phyloP scores from a whole-genome alignment of 2,113 vertebrate species.

The Corvus moneduloides region DNA sequence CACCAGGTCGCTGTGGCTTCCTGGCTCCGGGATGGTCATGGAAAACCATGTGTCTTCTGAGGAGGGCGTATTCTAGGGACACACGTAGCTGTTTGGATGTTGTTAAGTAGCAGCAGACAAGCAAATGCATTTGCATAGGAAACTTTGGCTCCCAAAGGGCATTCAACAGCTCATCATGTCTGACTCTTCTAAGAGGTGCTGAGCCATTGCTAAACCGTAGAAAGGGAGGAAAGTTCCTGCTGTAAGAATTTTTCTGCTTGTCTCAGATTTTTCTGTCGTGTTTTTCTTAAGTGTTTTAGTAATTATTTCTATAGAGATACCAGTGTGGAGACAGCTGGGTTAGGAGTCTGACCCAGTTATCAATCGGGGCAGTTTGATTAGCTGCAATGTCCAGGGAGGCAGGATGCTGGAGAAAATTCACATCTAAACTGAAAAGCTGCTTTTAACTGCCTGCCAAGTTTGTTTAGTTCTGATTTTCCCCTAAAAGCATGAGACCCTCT shows the following conservation, averaged over 20 bases:
- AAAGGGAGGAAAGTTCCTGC: not conserved
- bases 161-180: constrained; percentile 37
- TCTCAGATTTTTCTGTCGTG: not conserved
- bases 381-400: not conserved
- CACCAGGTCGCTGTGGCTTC: not conserved
- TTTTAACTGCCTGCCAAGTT: not conserved
- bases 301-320: not conserved
- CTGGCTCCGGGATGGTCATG: not conserved
- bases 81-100: not conserved
- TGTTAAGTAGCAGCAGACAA: not conserved
- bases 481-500: not conserved
- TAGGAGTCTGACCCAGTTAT: not conserved
- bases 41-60: not conserved
- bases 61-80: not conserved
- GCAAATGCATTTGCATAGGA: not conserved
- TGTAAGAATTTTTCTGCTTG: not conserved
- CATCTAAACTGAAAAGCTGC: not conserved
- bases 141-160: constrained; percentile 9
- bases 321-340: not conserved
- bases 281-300: not conserved
- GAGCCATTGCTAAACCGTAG: not conserved
- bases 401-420: not conserved
- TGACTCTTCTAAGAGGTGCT: constrained; percentile 22
- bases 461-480: not conserved
- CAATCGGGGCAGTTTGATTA: not conserved